Base-by-base conservation (phyloP, 2,888 invertebrate genomes). In the Yponomeuta sedellus region DNA sequence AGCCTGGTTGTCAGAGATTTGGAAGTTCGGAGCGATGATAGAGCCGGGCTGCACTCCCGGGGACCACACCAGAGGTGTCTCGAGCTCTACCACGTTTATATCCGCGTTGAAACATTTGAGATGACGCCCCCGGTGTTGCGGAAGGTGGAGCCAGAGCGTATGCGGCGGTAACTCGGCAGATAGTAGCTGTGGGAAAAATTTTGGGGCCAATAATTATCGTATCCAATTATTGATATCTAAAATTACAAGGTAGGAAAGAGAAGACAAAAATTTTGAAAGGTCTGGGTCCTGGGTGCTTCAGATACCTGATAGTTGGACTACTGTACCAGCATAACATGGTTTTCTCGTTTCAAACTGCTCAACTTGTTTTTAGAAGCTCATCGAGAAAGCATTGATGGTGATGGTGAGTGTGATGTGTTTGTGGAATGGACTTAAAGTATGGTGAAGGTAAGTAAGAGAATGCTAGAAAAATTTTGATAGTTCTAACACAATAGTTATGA, bases 111-210 rank as follows among this genome's bases (percentile, higher is more conserved):
- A 0, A 82, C 72, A 20, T 73, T 59, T 22, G 66, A n/a, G 10
- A 86, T 22, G 4, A 73, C 67, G 0, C 88, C 87, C 0, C 86
- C 86, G 0, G 67, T 67, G 68, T 80, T 78, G 8, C 83, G 78
- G 69, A 70, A 73, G 0, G 79, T 78, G 11, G 78, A 67, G 1
- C 86, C 86, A 6, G 81, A 82, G n/a, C 86, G 72, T 67, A 85
- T 74, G 4, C 85, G 83, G 6, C 84, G 80, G 20, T 65, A 0
- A 34, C 12, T 0, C 74, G 66, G 75, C 44, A 52, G 16, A 8
- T 52, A 52, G 1, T 2, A 12, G 44, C 44, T 52, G 44, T 52
- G 12, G 5, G 82, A 0, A 67, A 61, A 3, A 82, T 82, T 71
- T 0, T 72, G 73, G 2, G 59, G 10, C 57, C n/a, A 10, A 19